A percentile compares a stretch with the other conserved stretches of the same genome.
phyloP scores from a whole-genome alignment of 2,888 invertebrate genomes.

The Trimorus sp. region DNA sequence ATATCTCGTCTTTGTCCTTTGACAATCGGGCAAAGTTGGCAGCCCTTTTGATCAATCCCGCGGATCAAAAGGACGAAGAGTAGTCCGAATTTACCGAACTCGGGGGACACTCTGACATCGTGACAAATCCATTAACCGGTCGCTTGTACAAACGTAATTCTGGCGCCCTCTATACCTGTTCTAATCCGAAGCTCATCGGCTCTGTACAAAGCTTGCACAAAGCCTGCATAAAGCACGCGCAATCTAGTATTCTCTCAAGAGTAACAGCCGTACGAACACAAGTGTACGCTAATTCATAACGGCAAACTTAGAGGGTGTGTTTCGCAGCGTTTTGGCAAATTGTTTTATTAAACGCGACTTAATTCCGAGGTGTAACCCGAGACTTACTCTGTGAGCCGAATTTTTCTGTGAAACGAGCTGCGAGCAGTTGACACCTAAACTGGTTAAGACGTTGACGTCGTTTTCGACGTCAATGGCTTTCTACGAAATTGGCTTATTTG shows the following conservation, averaged over 20 bases:
- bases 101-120: constrained; percentile 39
- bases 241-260: constrained; percentile 50
- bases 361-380: not conserved
- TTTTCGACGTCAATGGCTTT: too few species aligned
- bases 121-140: constrained; percentile 60
- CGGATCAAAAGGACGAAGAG: constrained; percentile 40
- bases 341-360: constrained; percentile 19
- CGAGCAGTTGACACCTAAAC: too few species aligned
- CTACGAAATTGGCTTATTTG: too few species aligned
- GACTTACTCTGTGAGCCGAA: too few species aligned
- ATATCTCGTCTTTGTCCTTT: constrained; percentile 23
- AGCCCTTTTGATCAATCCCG: constrained; percentile 46
- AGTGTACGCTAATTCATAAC: constrained; percentile 26
- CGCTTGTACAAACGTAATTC: constrained; percentile 58
- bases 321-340: constrained; percentile 31
- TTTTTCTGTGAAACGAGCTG: too few species aligned
- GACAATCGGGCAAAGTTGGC: constrained; percentile 31
- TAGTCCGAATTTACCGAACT: constrained; percentile 33
- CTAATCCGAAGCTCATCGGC: constrained; percentile 59
- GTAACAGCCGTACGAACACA: constrained; percentile 32
- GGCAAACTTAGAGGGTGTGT: constrained; percentile 25
- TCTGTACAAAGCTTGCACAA: constrained; percentile 44
- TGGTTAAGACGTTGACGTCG: too few species aligned
- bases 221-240: constrained; percentile 49
- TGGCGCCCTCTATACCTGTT: constrained; percentile 48